Evolutionary conservation across 1,140 invertebrate genomes (phyloP).

Genomic region (Eciton burchellii): DNA sequence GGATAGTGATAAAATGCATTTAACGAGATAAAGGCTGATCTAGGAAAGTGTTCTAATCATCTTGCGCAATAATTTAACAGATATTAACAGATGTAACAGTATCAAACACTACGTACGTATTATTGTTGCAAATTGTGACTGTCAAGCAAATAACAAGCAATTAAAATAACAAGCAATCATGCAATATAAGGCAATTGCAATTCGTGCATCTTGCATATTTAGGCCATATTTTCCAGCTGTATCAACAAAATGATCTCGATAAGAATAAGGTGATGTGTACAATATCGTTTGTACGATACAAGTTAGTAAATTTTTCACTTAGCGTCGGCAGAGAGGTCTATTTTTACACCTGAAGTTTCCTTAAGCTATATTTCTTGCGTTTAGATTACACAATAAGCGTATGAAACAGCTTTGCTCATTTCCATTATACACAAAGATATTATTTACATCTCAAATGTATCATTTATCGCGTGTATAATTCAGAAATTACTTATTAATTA

Average conservation of each 20-base stretch:
- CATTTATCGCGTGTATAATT: background rate
- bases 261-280: background rate
- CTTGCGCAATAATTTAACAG: background rate
- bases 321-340: slow-evolving; percentile 15
- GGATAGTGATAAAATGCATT: slow-evolving; percentile 3
- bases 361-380: background rate
- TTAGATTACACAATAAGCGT: background rate
- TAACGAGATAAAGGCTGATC: slow-evolving; percentile 53
- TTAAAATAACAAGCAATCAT: slow-evolving; percentile 22
- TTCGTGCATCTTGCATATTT: background rate
- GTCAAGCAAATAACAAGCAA: background rate
- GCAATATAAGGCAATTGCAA: background rate
- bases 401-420: background rate
- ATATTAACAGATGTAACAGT: slow-evolving; percentile 5
- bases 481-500: background rate
- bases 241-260: slow-evolving; percentile 4
- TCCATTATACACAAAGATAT: background rate
- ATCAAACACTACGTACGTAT: background rate
- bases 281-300: background rate
- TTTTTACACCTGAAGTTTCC: slow-evolving; percentile 27
- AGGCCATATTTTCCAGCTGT: background rate
- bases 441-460: background rate
- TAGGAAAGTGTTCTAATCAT: slow-evolving; percentile 40
- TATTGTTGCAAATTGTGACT: background rate
- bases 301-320: slow-evolving; percentile 1